phyloP scores from a whole-genome alignment of 2,113 vertebrate species.

The Rhineura floridana region DNA sequence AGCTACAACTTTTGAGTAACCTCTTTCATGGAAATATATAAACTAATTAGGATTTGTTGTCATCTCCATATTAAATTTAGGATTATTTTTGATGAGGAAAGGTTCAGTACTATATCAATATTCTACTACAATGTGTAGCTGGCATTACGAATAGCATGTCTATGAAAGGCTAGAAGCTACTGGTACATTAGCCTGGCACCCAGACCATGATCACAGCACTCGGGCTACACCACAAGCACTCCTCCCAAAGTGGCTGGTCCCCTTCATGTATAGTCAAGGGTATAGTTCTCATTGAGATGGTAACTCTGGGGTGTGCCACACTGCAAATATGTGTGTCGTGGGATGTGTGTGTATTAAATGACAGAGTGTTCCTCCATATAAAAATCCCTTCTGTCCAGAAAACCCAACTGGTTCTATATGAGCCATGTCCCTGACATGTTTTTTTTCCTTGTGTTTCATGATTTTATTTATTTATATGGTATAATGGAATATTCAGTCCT shows the following conservation, averaged over 20 bases:
- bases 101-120: neutral
- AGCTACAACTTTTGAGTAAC: neutral
- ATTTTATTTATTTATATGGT: neutral
- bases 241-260: neutral
- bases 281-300: neutral
- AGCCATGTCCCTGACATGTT: neutral
- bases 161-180: neutral
- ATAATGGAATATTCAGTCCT: neutral
- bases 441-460: neutral
- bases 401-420: neutral
- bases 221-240: neutral
- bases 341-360: neutral
- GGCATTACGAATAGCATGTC: neutral
- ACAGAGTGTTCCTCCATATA: neutral
- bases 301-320: neutral
- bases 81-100: neutral
- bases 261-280: neutral
- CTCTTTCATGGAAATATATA: neutral
- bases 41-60: neutral
- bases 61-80: neutral
- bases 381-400: neutral
- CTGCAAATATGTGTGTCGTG: neutral
- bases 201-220: neutral
- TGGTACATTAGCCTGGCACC: neutral
- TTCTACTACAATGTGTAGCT: neutral